phyloP scores from a whole-genome alignment of 2,797 vertebrate genomes.

The Coreius guichenoti region DNA sequence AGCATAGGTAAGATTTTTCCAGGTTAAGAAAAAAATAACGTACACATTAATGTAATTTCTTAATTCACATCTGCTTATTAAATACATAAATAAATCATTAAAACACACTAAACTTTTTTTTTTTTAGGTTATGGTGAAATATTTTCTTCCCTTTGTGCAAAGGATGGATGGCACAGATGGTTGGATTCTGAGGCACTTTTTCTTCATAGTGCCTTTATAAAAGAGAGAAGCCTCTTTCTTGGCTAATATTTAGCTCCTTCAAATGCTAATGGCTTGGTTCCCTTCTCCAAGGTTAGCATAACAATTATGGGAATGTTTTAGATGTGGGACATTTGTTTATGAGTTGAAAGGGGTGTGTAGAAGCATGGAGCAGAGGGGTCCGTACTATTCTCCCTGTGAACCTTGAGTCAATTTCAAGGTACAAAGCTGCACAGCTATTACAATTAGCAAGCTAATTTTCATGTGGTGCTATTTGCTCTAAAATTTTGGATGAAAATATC shows the following conservation, averaged over 20 bases:
- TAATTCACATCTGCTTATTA: neutral
- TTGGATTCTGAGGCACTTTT: constrained; percentile 84
- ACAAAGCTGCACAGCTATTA: constrained; percentile 85
- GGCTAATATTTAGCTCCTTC: constrained; percentile 99
- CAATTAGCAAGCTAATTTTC: constrained; percentile 70
- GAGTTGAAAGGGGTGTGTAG: constrained; percentile 88
- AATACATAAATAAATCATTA: neutral
- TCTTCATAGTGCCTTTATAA: constrained; percentile 93
- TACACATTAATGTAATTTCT: neutral
- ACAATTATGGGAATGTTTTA: constrained; percentile 98
- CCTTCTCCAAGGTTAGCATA: constrained; percentile 98
- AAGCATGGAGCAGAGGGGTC: constrained; percentile 81
- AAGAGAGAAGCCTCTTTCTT: constrained; percentile 91
- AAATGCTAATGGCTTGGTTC: constrained; percentile 98
- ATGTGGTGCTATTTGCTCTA: constrained; percentile 60
- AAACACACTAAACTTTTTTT: constrained; percentile 23
- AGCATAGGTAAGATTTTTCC: neutral
- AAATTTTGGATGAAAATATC: constrained; percentile 35
- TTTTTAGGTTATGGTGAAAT: constrained; percentile 51
- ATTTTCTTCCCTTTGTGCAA: constrained; percentile 78
- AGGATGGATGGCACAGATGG: constrained; percentile 91
- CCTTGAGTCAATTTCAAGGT: constrained; percentile 84
- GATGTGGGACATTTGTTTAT: constrained; percentile 98
- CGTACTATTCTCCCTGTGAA: constrained; percentile 83
- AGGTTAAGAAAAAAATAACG: neutral